phyloP scores from a whole-genome alignment of 2,113 vertebrate genomes.

The Tachysurus fulvidraco region DNA sequence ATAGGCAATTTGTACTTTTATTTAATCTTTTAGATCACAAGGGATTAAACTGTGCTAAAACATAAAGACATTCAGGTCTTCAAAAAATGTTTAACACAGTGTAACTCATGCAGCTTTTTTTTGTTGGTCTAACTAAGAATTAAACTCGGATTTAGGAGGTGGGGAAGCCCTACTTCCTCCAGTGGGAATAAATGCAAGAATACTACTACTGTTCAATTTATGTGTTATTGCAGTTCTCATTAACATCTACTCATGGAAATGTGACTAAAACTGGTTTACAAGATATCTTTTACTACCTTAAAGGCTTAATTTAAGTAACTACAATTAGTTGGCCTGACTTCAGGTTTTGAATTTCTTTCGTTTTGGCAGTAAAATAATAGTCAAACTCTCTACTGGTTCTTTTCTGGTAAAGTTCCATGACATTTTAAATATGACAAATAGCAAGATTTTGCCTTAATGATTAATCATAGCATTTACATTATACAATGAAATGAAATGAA shows the following conservation, averaged over 20 bases:
- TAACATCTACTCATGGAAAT: not conserved
- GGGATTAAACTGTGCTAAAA: not conserved
- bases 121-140: not conserved
- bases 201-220: not conserved
- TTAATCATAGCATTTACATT: not conserved
- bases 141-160: not conserved
- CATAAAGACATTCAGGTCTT: not conserved
- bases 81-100: not conserved
- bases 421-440: not conserved
- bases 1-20: not conserved
- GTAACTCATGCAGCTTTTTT: not conserved
- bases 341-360: not conserved
- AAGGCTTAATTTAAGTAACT: slow-evolving; percentile 10
- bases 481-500: not conserved
- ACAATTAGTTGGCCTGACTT: not conserved
- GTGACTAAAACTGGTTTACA: slow-evolving; percentile 9
- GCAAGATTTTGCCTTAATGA: not conserved
- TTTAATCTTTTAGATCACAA: not conserved
- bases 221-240: not conserved
- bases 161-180: not conserved
- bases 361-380: not conserved
- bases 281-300: not conserved
- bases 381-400: not conserved
- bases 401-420: not conserved
- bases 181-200: slow-evolving; percentile 11